Evolutionary conservation across 2,888 invertebrate species (phyloP), one percentile per base, ranked within the genome.

Genomic region (Hypomecis atomaria): DNA sequence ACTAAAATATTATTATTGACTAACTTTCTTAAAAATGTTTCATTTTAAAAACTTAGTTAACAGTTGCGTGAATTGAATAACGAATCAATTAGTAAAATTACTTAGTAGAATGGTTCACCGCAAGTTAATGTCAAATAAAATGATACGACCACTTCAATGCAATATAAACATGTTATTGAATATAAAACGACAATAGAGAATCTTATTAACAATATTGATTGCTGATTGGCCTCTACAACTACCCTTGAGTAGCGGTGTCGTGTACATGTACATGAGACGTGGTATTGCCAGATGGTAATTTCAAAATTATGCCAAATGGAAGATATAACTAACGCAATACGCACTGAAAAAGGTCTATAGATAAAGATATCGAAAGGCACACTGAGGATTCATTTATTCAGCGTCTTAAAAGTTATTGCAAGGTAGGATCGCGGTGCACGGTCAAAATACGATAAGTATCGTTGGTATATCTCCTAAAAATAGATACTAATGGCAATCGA

Each of bases 161-260:
- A 52, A 53, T 53, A 63, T 53, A 63, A 65, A 43, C 34, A 49
- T 62, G 62, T 67, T 69, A 60, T 69, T 47, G 49, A 64, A 55
- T 52, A 49, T 53, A 52, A n/a, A 65, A 49, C 61, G 61, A 65
- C 67, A 71, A 69, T 63, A 65, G 66, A 56, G 43, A 54, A 66
- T 60, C 63, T 65, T 71, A 66, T 62, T 67, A 71, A 65, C 69
- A 67, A 64, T 66, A 71, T 73, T 70, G 65, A 65, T 71, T 69
- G 66, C 62, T 72, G 67, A 74, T 72, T 73, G 73, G 71, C 69
- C 71, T 73, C 76, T 60, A 68, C 56, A 47, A 62, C 49, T 77
- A 75, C 71, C 78, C 77, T 79, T 79, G 78, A 78, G 68, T 53
- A 66, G 40, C 60, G 55, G 69, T 77, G 72, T 67, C 69, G 74